Evolutionary conservation across 1,140 invertebrate genomes (phyloP).

Genomic region (Orchesella cincta): DNA sequence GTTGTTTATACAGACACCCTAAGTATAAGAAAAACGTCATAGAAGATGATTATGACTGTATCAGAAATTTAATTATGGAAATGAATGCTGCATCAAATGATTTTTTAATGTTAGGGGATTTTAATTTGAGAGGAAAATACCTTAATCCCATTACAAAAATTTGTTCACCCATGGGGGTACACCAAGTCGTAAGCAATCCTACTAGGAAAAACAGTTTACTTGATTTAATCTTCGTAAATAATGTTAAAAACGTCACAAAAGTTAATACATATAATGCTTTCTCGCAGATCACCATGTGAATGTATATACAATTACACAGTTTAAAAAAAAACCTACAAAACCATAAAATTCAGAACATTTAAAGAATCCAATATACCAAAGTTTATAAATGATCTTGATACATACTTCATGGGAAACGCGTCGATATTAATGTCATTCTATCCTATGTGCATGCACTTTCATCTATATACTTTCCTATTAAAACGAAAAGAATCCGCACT

Average conservation of each 20-base stretch:
- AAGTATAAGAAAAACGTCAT: neutral
- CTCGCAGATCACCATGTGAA: neutral
- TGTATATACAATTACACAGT: no score
- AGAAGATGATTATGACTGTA: neutral
- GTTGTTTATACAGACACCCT: conserved; percentile 3
- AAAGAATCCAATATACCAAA: no score
- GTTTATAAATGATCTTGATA: no score
- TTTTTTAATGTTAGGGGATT: neutral
- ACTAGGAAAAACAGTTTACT: conserved; percentile 4
- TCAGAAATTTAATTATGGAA: neutral
- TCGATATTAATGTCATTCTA: no score
- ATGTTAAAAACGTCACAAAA: neutral
- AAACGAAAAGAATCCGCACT: no score
- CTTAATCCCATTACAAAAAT: neutral
- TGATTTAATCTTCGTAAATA: conserved; percentile 2
- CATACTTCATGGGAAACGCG: no score
- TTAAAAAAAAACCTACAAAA: no score
- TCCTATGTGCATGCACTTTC: no score
- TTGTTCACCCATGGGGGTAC: neutral
- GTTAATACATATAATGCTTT: neutral
- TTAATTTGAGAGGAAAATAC: conserved; percentile 10
- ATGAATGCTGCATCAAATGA: neutral
- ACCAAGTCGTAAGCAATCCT: neutral
- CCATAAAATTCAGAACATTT: no score
- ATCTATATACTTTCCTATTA: no score